Evolutionary conservation across 2,888 invertebrate species (phyloP).

Genomic region (Augiades crinisus): DNA sequence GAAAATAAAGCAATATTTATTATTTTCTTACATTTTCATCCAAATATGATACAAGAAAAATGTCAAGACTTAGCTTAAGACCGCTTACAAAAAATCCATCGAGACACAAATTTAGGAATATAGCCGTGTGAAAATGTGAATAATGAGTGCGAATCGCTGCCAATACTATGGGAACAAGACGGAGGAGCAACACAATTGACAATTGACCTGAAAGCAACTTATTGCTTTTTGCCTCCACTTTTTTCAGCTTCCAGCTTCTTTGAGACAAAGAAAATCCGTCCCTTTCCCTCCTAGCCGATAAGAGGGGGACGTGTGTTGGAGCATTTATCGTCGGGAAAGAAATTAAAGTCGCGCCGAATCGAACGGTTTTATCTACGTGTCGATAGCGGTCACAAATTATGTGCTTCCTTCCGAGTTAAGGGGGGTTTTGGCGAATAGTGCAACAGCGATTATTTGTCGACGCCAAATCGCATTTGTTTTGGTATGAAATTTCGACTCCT

Average conservation of each 20-base stretch:
- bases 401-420: constrained; percentile 63
- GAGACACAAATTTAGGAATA: background rate
- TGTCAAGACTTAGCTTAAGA: too few relatives aligned
- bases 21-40: too few relatives aligned
- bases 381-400: constrained; percentile 80
- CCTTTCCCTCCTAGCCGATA: constrained; percentile 39
- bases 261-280: constrained; percentile 50
- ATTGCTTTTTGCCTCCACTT: constrained; percentile 36
- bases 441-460: constrained; percentile 2
- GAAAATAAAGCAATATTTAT: too few relatives aligned
- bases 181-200: constrained; percentile 34
- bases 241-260: constrained; percentile 55
- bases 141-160: background rate
- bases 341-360: constrained; percentile 78
- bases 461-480: background rate
- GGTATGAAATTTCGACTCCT: too few relatives aligned
- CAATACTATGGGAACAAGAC: constrained; percentile 27
- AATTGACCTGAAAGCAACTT: constrained; percentile 40
- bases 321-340: constrained; percentile 74
- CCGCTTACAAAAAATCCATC: too few relatives aligned
- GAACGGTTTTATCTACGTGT: constrained; percentile 77
- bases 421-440: constrained; percentile 17
- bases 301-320: constrained; percentile 52
- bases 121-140: background rate
- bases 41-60: too few relatives aligned